phyloP scores from a whole-genome alignment of 1,140 invertebrate species.

The Macrocentrus cingulum region DNA sequence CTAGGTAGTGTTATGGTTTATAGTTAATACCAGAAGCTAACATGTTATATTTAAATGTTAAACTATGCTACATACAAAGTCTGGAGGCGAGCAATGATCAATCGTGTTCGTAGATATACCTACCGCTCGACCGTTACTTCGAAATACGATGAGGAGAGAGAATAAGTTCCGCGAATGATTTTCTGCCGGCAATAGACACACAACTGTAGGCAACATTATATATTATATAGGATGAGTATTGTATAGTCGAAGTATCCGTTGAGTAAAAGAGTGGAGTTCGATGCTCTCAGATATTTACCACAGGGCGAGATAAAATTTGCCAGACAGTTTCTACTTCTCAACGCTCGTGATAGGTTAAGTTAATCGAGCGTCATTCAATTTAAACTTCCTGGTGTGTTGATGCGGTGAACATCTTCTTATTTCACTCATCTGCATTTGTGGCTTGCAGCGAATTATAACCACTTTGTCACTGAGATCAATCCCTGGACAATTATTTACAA shows the following conservation, averaged over 20 bases:
- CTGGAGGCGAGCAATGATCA: conserved; percentile 15
- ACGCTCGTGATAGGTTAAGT: conserved; percentile 36
- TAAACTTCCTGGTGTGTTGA: conserved; percentile 13
- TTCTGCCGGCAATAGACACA: conserved; percentile 4
- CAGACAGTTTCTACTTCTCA: conserved; percentile 15
- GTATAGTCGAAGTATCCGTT: not conserved
- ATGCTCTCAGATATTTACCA: conserved; percentile 25
- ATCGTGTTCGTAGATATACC: conserved; percentile 18
- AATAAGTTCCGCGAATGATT: conserved; percentile 1
- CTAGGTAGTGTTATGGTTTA: too few species aligned
- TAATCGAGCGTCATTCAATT: conserved; percentile 27
- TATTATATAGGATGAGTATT: not conserved
- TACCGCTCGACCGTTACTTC: conserved; percentile 18
- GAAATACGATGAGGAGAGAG: conserved; percentile 5
- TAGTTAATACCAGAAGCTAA: too few species aligned
- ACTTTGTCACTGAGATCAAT: not conserved
- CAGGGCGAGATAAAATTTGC: not conserved
- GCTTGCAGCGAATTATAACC: not conserved
- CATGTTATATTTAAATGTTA: conserved; percentile 14
- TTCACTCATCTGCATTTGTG: not conserved
- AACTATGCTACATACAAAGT: not conserved
- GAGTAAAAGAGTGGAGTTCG: conserved; percentile 25
- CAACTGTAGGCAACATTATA: not conserved
- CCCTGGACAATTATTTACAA: not conserved
- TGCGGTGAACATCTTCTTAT: conserved; percentile 5